Conservation (phyloP, 1,140 invertebrate genomes). For the Drosophila suzukii region DNA sequence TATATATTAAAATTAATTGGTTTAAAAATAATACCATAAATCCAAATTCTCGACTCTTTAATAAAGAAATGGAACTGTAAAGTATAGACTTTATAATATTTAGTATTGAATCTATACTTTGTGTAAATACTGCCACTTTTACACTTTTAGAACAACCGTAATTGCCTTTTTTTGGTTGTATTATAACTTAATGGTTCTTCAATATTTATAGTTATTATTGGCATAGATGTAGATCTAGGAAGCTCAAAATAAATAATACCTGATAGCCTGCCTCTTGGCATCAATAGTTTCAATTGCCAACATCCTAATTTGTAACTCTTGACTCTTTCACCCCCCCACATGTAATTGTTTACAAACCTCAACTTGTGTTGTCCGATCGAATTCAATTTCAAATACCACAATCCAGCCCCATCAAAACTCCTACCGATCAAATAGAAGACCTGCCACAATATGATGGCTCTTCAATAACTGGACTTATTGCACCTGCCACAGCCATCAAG, state of each 20-base stretch:
- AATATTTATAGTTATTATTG: too few relatives aligned
- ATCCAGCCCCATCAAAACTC: constrained; percentile 2
- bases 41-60: too few relatives aligned
- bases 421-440: constrained; percentile 24
- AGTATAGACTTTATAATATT: too few relatives aligned
- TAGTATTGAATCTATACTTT: too few relatives aligned
- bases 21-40: too few relatives aligned
- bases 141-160: too few relatives aligned
- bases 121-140: too few relatives aligned
- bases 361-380: constrained; percentile 24
- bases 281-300: constrained; percentile 2
- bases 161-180: not conserved
- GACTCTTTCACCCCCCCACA: not conserved
- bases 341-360: constrained; percentile 32
- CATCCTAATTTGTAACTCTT: not conserved
- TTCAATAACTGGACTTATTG: constrained; percentile 53
- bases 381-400: constrained; percentile 22
- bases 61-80: too few relatives aligned
- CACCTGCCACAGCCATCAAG: constrained; percentile 53
- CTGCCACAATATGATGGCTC: constrained; percentile 48
- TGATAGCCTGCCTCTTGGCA: not conserved
- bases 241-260: too few relatives aligned
- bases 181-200: too few relatives aligned
- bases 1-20: too few relatives aligned
- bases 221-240: too few relatives aligned